These are phyloP conservation scores for Eupelmus urozonus DNA, from an alignment of 2,888 invertebrate species.

Conservation along the genomic window DNA sequence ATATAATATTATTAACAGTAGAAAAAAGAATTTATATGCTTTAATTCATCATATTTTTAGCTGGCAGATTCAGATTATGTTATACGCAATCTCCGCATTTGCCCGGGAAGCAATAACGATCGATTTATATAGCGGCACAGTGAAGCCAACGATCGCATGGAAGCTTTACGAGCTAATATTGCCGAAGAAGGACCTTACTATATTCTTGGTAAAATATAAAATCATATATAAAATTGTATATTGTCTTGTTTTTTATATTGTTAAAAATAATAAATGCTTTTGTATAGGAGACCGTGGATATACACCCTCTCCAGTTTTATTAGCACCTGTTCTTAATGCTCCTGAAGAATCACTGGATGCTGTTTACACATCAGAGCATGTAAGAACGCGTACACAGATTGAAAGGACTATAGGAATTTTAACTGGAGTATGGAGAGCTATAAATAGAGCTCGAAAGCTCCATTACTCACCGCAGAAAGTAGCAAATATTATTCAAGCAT, in stretches of 20 bases:
- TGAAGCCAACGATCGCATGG: constrained; percentile 2
- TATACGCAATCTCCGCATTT: not conserved
- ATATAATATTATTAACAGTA: no score
- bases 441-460: constrained; percentile 16
- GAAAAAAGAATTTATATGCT: no score
- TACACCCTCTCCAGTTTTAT: not conserved
- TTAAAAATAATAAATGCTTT: constrained; percentile 4
- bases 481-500: constrained; percentile 12
- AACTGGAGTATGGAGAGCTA: constrained; percentile 7
- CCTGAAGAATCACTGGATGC: constrained; percentile 4
- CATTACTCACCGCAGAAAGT: constrained; percentile 18
- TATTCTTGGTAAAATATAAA: constrained; percentile 14
- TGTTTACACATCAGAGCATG: constrained; percentile 3
- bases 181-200: constrained; percentile 21
- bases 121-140: constrained; percentile 16
- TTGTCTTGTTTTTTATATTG: no score
- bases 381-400: not conserved
- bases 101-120: constrained; percentile 21
- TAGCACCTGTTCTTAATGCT: constrained; percentile 13
- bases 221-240: not conserved
- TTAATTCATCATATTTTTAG: no score
- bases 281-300: constrained; percentile 11
- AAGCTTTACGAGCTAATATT: not conserved
- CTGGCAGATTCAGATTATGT: not conserved
- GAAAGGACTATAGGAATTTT: constrained; percentile 9